Percentiles rank a stretch among this genome's conserved stretches.
These are phyloP conservation scores for Megathymus violae DNA, from an alignment of 1,140 invertebrate genomes.

Conservation along the genomic window DNA sequence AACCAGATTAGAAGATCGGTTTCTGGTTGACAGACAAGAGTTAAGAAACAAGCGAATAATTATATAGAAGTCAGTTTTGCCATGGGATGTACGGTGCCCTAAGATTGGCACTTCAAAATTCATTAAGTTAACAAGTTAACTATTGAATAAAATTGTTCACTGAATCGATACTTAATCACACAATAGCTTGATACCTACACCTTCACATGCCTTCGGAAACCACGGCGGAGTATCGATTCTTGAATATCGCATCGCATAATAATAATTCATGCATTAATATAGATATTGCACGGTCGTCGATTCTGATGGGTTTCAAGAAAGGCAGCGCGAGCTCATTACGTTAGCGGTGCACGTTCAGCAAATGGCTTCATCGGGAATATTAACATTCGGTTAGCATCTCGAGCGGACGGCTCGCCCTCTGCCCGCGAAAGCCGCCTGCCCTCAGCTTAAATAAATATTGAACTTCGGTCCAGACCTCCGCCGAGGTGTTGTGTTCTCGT, in stretches of 20 bases:
- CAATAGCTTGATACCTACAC: too few species aligned
- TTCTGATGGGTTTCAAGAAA: slow-evolving; percentile 69
- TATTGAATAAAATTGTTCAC: background rate
- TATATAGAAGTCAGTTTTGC: too few species aligned
- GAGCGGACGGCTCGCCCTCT: slow-evolving; percentile 29
- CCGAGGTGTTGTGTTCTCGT: slow-evolving; percentile 57
- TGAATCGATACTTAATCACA: slow-evolving; percentile 39
- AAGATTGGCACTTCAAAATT: too few species aligned
- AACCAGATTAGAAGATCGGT: too few species aligned
- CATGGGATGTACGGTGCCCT: too few species aligned
- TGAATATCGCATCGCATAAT: slow-evolving; percentile 46
- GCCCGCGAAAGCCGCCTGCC: slow-evolving; percentile 38
- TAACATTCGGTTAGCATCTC: slow-evolving; percentile 73
- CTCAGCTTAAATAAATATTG: slow-evolving; percentile 73
- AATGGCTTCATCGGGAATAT: slow-evolving; percentile 77
- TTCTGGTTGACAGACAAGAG: too few species aligned
- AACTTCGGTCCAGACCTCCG: slow-evolving; percentile 64
- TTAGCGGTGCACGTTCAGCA: slow-evolving; percentile 60
- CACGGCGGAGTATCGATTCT: slow-evolving; percentile 31
- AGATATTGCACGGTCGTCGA: slow-evolving; percentile 59
- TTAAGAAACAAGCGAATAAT: too few species aligned
- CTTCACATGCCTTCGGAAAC: too few species aligned
- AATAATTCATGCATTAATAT: slow-evolving; percentile 70
- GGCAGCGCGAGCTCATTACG: slow-evolving; percentile 56
- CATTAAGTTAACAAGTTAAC: background rate